These are phyloP conservation scores for Oscheius myriophilus DNA, from an alignment of 2,888 invertebrate species.

Conservation along the genomic window DNA sequence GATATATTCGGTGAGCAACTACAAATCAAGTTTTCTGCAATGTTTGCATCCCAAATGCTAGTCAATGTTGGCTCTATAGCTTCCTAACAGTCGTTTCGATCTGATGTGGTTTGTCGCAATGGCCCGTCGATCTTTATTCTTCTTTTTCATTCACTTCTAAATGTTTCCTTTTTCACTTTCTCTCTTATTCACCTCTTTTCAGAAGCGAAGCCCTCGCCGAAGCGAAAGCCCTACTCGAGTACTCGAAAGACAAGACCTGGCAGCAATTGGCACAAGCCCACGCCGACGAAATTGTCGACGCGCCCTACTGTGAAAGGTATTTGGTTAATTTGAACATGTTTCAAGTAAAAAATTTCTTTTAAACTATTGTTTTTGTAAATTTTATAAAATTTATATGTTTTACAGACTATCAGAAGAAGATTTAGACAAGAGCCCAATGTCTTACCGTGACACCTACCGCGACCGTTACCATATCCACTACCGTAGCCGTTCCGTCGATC, in stretches of 20 bases:
- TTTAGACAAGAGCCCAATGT: constrained; percentile 47
- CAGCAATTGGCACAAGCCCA: constrained; percentile 46
- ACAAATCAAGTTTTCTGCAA: too few relatives aligned
- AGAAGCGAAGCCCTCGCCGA: constrained; percentile 45
- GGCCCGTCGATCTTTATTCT: neutral
- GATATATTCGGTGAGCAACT: too few relatives aligned
- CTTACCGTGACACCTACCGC: constrained; percentile 44
- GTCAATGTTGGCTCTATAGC: too few relatives aligned
- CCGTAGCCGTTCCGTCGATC: constrained; percentile 53
- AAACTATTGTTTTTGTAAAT: too few relatives aligned
- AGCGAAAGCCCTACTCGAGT: constrained; percentile 49
- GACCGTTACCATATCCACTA: constrained; percentile 33
- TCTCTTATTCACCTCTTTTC: constrained; percentile 8
- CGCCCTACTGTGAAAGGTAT: constrained; percentile 52
- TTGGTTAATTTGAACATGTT: too few relatives aligned
- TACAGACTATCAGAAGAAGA: constrained; percentile 52
- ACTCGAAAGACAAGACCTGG: constrained; percentile 52
- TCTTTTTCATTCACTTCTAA: neutral
- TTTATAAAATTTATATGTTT: neutral
- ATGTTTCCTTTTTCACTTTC: neutral
- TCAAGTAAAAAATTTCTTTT: too few relatives aligned
- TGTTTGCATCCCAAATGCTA: too few relatives aligned
- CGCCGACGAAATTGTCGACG: constrained; percentile 38
- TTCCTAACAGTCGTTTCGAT: too few relatives aligned
- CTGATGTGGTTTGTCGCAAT: too few relatives aligned